Base-by-base conservation (phyloP, 2,888 invertebrate genomes). In the Eledona agricola region DNA sequence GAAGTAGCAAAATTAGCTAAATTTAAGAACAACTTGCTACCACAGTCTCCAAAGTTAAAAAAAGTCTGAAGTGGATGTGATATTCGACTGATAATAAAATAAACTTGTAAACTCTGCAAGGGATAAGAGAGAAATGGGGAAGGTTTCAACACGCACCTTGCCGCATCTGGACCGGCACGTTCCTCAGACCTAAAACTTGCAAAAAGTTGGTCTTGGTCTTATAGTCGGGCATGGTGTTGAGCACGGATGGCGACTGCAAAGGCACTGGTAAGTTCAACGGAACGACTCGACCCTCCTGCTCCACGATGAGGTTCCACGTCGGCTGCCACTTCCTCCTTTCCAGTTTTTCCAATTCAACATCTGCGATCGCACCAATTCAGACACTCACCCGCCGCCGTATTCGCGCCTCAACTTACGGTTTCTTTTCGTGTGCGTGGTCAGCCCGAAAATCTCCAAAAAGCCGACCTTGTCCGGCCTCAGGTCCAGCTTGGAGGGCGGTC, bases 371-470 rank as follows among this genome's bases (percentile, higher is more conserved):
- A 19, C 20, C n/a, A 19, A 19, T 19, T 19, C 20, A 4, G n/a
- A 19, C 4, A 19, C 4, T 32, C n/a, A 13, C 7, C 17, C 29
- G 10, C 4, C 3, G 11, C 4, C 11, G 29, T 10, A 3, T 3
- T 9, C 13, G 29, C 2, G 2, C 17, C 6, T 16, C 31, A 37
- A 64, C 77, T 77, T 77, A 87, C 88, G 85, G 77, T 83, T 84
- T 63, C 77, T 83, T 56, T 72, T 77, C 35, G 77, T 76, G 45
- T 79, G 78, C n/a, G 87, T 84, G 3, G 84, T 85, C 51, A 88
- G 73, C 35, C 80, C 82, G 57, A 88, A 83, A 59, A 80, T 77
- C 13, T 83, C 79, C 40, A 88, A 77, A 70, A 88, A 88, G 7
- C 81, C 76, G 7, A 82, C 70, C 69, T 88, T 83, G 32, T 78